Base-by-base conservation (phyloP, 2,113 vertebrate species). In the Loxodonta africana region DNA sequence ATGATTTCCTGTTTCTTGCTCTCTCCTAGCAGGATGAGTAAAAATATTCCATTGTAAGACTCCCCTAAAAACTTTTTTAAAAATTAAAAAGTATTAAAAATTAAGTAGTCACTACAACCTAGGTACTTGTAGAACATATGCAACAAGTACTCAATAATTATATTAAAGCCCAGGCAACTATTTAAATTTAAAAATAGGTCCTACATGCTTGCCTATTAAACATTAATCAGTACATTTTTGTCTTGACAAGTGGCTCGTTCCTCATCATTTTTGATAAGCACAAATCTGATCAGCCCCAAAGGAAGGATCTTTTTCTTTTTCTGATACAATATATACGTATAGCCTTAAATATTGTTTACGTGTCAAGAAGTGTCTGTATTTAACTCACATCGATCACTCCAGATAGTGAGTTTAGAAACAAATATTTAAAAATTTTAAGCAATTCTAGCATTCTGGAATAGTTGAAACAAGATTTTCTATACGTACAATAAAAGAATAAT, bases 101-200 rank as follows among this genome's bases (percentile, higher is more conserved):
- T 76, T 48, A 17, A 33, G 0, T 23, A 93, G 3, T 8, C 74
- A 20, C 17, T 65, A 46, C 28, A 93, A 86, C 41, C n/a, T 78
- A 88, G 26, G 30, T 83, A 88, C 67, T 88, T 91, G 2, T 53
- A 94, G 91, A 96, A 81, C 8, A 85, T 30, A 41, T 26, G 1
- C 14, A 73, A 82, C 86, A 95, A 41, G 2, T n/a, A 67, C 81
- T 91, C 21, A 88, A 41, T 93, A 88, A 78, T 95, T 48, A 41
- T 33, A 41, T 41, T 57, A 80, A 96, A 48, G 1, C 71, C 12
- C 28, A 76, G 33, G 28, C 1, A 92, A 74, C 83, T 88, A 62
- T 53, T 80, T 94, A 92, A 30, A 48, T 85, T 46, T 96, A 33
- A 91, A 97, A 86, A 41, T 21, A 51, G 1, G 5, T 67, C 8